Evolutionary conservation across 2,888 invertebrate species (phyloP), one percentile per base, ranked within the genome.

Genomic region (Dinocampus coccinellae): DNA sequence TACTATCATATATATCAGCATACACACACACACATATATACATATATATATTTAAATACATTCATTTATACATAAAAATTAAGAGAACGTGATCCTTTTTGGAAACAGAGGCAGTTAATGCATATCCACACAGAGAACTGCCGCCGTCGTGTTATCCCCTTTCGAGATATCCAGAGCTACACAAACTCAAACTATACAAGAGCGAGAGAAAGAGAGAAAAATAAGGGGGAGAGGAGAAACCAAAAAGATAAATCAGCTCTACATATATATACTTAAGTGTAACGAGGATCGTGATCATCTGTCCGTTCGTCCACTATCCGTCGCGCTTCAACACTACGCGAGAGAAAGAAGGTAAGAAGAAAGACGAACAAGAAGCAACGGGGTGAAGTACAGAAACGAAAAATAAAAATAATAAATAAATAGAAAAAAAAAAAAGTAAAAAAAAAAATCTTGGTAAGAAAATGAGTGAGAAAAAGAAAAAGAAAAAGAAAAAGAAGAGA

Each of bases 241-340:
- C n/a, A n/a, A n/a, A 29, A 29, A 29, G 3, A 29, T 29, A 29
- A 29, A 7, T 29, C 3, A 29, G 29, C 7, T 4, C 29, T 47
- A 47, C n/a, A 16, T n/a, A 39, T n/a, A 39, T 10, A 39, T 16
- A 69, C 26, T 75, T 60, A 75, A 79, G 78, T 79, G 80, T 84
- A 85, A 84, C 82, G 81, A 85, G 83, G 77, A 80, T 82, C 82
- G 81, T 84, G 81, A 82, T 82, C 80, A 72, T 61, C 76, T 58
- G 61, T 71, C 61, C 34, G 55, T 71, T 62, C 55, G 26, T 20
- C 42, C 47, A 47, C 61, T 33, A 34, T 63, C 57, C 26, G 33
- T 22, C 73, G 39, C 22, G 64, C 65, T 29, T 68, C 69, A 62
- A 61, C 69, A 73, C 62, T 69, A 73, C 68, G 52, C 72, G 58